Percentiles rank a stretch among this genome's conserved stretches.
phyloP scores from a whole-genome alignment of 2,113 vertebrate species.

The Poicephalus gulielmi region DNA sequence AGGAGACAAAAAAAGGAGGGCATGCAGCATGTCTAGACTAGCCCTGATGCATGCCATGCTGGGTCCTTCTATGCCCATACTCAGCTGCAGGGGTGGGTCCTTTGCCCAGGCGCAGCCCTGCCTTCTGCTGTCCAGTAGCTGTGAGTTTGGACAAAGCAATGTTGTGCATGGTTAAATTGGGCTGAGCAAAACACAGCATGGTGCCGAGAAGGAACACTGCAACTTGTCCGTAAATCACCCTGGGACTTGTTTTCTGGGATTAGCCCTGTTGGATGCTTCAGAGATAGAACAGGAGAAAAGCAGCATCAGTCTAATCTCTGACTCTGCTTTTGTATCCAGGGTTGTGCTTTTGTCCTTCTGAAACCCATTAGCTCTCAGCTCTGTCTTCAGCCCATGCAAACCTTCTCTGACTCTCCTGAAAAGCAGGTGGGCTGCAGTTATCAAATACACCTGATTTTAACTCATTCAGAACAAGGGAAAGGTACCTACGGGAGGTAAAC shows the following conservation, averaged over 20 bases:
- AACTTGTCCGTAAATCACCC: not conserved
- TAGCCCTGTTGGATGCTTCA: not conserved
- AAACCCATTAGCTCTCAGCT: not conserved
- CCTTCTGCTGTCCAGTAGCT: not conserved
- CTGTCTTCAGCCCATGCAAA: not conserved
- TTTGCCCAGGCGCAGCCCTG: not conserved
- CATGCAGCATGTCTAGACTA: not conserved
- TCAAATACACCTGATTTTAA: not conserved
- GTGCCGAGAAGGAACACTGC: not conserved
- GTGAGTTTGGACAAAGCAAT: not conserved
- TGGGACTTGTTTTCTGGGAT: not conserved
- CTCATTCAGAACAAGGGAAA: not conserved
- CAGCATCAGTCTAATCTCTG: not conserved
- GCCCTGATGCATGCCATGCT: accelerated
- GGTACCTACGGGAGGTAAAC: not conserved
- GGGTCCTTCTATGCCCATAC: not conserved
- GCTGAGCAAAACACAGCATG: accelerated
- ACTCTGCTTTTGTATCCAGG: not conserved
- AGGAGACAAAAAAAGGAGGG: not conserved
- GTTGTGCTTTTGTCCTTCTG: not conserved
- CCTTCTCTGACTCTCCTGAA: not conserved
- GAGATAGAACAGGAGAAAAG: not conserved
- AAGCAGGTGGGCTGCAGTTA: not conserved
- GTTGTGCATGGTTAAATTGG: not conserved
- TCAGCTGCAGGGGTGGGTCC: not conserved